Conservation (phyloP, 2,888 invertebrate species). For the Agonopterix arenella region DNA sequence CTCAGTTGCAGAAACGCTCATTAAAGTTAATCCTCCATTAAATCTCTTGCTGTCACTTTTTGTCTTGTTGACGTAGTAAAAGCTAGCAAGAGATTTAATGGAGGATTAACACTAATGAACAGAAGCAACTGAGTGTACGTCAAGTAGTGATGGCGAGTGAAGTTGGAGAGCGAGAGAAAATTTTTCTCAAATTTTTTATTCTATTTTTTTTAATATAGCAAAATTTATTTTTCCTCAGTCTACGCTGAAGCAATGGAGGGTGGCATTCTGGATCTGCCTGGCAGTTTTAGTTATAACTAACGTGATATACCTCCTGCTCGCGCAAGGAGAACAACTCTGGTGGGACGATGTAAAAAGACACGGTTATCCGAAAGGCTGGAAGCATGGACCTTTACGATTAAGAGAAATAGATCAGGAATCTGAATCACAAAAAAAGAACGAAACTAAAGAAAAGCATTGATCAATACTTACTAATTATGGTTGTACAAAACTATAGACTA, state of each 20-base stretch:
- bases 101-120: no score
- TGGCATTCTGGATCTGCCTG: conserved; percentile 88
- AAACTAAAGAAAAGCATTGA: conserved; percentile 16
- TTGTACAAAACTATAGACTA: no score
- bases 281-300: conserved; percentile 82
- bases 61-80: no score
- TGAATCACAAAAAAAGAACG: conserved; percentile 24
- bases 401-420: conserved; percentile 41
- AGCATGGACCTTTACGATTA: conserved; percentile 50
- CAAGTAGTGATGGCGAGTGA: no score
- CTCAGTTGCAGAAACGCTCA: no score
- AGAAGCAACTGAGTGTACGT: no score
- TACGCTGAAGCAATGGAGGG: conserved; percentile 82
- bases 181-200: no score
- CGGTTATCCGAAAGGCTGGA: conserved; percentile 61
- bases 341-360: conserved; percentile 82
- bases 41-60: no score
- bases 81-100: no score
- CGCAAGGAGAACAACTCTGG: conserved; percentile 84
- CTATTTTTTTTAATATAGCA: background rate
- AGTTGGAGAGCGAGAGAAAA: no score
- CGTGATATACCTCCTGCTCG: conserved; percentile 81
- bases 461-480: no score
- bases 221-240: conserved; percentile 53
- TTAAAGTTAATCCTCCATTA: no score